Evolutionary conservation across 1,140 invertebrate species (phyloP), one percentile per base, ranked within the genome.

Genomic region (Oreohelix idahoensis): DNA sequence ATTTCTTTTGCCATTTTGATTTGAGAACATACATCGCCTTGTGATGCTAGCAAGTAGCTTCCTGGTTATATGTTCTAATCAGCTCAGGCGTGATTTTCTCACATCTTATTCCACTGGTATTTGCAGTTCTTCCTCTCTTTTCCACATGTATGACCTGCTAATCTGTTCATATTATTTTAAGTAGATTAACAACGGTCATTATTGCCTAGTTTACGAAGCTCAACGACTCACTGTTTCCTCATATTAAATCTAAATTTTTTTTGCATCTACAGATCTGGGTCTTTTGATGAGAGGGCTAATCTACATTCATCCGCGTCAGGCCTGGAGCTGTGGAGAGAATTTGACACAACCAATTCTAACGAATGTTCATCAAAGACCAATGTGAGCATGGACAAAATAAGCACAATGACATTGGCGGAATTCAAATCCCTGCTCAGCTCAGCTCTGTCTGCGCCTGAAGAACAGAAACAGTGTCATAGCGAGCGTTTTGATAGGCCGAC

Each of bases 391-490:
- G 86, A 87, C 63, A 77, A 86, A 71, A 84, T 84, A 51, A 91
- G 87, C 85, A 91, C 89, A 17, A 90, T 91, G 90, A 90, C 90
- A 0, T 66, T 91, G 73, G 84, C 87, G 13, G 89, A 91, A 81
- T 91, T 91, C 81, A 88, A 88, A 77, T 90, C 89, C 36, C 85
- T 91, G 36, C 81, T 91, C 53, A 89, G 87, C 73, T 88, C 84
- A 82, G 69, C 84, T 11, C 79, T 90, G 0, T 84, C 89, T 13
- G 87, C 87, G 11, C 88, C 87, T 0, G 49, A 78, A n/a, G 23
- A 79, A 10, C 53, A 76, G 45, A n/a, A 49, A 23, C 66, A 51
- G 15, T 15, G 32, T 29, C 13, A 29, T 29, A 5, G 85, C 86
- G 20, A 69, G 32, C 32, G 4, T 66, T 63, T n/a, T 77, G 81